Evolutionary conservation across 2,888 invertebrate genomes (phyloP).

Genomic region (Lepidocyrtoides sp.): DNA sequence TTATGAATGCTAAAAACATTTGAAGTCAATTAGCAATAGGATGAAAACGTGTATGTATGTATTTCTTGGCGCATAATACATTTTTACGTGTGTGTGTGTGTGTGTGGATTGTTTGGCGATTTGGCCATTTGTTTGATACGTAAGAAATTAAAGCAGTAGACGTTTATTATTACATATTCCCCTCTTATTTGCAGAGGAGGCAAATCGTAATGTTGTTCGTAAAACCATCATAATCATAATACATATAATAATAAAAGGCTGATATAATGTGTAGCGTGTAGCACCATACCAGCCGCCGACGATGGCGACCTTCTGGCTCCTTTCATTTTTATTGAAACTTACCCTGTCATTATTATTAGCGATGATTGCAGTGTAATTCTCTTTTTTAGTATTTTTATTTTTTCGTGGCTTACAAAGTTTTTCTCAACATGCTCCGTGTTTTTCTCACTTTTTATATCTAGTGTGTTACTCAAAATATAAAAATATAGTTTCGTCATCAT

Average conservation of each 20-base stretch:
- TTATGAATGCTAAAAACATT: background rate
- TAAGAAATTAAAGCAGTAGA: conserved; percentile 47
- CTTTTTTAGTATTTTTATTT: conserved; percentile 57
- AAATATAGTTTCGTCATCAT: too few species aligned
- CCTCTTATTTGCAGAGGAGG: conserved; percentile 49
- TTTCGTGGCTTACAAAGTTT: conserved; percentile 60
- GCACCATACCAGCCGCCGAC: conserved; percentile 68
- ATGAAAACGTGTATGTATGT: conserved; percentile 8
- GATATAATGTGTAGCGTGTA: conserved; percentile 11
- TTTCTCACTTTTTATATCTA: conserved; percentile 7
- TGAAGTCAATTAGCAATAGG: conserved; percentile 11
- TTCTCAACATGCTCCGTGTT: background rate
- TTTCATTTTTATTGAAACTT: conserved; percentile 78
- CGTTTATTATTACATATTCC: conserved; percentile 24
- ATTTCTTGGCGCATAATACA: background rate
- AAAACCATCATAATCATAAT: conserved; percentile 26
- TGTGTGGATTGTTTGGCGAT: too few species aligned
- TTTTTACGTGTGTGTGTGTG: too few species aligned
- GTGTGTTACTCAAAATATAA: too few species aligned
- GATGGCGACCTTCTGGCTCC: conserved; percentile 78
- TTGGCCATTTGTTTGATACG: conserved; percentile 52
- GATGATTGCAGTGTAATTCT: conserved; percentile 73
- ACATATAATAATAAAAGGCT: conserved; percentile 16
- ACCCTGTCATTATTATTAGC: conserved; percentile 80
- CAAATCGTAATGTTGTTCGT: background rate